Percentiles rank a stretch among this genome's conserved stretches.
phyloP scores from a whole-genome alignment of 2,888 invertebrate genomes.

The Bursaphelenchus okinawaensis region DNA sequence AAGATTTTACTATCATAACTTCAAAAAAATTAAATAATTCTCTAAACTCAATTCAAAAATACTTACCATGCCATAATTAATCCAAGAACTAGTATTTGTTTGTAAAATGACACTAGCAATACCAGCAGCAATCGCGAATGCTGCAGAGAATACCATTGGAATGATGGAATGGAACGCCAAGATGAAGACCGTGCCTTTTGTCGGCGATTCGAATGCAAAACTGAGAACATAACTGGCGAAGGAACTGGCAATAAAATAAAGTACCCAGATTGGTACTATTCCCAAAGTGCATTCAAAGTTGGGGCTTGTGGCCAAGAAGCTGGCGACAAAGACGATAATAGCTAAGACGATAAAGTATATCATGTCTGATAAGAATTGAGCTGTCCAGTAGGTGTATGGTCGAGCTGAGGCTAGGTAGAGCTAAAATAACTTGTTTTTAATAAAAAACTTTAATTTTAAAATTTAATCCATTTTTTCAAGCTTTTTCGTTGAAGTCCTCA shows the following conservation, averaged over 20 bases:
- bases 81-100: background rate
- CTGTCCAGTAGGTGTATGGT: background rate
- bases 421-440: background rate
- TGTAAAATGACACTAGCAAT: background rate
- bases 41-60: no score
- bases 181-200: conserved; percentile 5
- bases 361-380: background rate
- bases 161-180: conserved; percentile 3
- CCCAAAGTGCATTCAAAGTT: background rate
- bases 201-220: conserved; percentile 1
- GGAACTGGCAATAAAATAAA: background rate
- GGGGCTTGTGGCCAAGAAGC: background rate
- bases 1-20: no score
- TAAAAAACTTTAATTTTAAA: no score
- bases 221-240: conserved; percentile 1
- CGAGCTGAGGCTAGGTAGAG: background rate
- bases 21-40: no score
- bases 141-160: background rate
- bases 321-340: background rate
- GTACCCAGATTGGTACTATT: background rate
- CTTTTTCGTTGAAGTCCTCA: no score
- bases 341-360: background rate
- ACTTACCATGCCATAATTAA: background rate
- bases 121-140: background rate
- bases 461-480: no score